Evolutionary conservation across 2,888 invertebrate genomes (phyloP).

Genomic region (Adineta ricciae): DNA sequence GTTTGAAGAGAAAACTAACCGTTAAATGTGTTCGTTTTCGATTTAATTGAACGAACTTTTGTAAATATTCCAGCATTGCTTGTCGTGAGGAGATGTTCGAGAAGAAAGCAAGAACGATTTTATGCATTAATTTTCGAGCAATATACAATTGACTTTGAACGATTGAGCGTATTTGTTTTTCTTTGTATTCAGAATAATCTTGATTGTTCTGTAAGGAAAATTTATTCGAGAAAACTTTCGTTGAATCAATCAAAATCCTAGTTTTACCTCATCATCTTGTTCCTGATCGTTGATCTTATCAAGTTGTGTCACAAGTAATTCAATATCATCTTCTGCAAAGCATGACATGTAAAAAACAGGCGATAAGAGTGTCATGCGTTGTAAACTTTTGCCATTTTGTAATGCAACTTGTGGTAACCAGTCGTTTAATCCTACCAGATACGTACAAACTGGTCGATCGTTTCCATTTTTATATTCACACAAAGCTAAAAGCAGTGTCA

Average conservation of each 20-base stretch:
- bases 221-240: background rate
- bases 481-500: background rate
- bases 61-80: constrained; percentile 5
- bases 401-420: constrained; percentile 17
- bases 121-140: constrained; percentile 11
- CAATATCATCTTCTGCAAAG: constrained; percentile 77
- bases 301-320: constrained; percentile 9
- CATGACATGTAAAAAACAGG: constrained; percentile 82
- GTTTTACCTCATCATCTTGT: constrained; percentile 1
- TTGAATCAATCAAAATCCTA: background rate
- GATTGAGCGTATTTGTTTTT: constrained; percentile 3
- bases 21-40: background rate
- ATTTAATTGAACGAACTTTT: background rate
- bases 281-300: constrained; percentile 7
- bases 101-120: constrained; percentile 18
- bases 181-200: background rate
- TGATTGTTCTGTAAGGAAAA: background rate
- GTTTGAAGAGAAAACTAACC: background rate
- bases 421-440: constrained; percentile 4
- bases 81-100: background rate
- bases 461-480: constrained; percentile 16
- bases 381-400: background rate
- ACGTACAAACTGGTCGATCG: constrained; percentile 10
- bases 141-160: constrained; percentile 6
- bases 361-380: constrained; percentile 67